phyloP scores from a whole-genome alignment of 2,888 invertebrate genomes.

The Athalia circularis region DNA sequence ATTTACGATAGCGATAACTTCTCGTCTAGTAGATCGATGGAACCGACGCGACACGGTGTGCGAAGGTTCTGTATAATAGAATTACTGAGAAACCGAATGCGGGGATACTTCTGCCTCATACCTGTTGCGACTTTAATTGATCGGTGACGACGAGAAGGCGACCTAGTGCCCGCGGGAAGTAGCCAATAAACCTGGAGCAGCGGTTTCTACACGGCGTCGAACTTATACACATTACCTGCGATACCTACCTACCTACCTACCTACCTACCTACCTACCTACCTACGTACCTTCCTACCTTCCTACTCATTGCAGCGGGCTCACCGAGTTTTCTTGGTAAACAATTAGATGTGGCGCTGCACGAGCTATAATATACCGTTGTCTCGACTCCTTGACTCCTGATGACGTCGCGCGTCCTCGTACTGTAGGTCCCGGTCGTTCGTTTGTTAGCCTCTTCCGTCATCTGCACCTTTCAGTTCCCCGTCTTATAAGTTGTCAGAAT shows the following conservation, averaged over 20 bases:
- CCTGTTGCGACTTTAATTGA: conserved; percentile 34
- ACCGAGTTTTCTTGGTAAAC: conserved; percentile 59
- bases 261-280: not conserved
- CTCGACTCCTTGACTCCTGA: conserved; percentile 40
- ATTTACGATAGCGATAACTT: conserved; percentile 1
- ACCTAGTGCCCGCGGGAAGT: conserved; percentile 54
- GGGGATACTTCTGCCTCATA: not conserved
- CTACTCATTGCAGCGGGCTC: conserved; percentile 16
- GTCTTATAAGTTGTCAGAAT: too few species aligned
- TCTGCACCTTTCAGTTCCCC: conserved; percentile 10
- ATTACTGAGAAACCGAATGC: conserved; percentile 40
- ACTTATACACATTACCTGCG: conserved; percentile 1
- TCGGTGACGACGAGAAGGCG: conserved; percentile 46
- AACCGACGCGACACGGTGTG: not conserved
- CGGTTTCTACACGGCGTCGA: conserved; percentile 47
- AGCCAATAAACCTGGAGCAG: conserved; percentile 52
- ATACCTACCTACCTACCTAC: conserved; percentile 9
- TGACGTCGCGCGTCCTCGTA: not conserved
- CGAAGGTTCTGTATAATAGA: not conserved
- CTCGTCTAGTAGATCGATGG: conserved; percentile 11
- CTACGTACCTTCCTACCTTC: not conserved
- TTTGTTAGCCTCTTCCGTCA: conserved; percentile 17
- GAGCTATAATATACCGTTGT: conserved; percentile 37
- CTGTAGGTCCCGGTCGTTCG: conserved; percentile 1
- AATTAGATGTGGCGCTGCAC: conserved; percentile 58